Conservation (phyloP, 1,140 invertebrate genomes). For the Macrostomum lignano region DNA sequence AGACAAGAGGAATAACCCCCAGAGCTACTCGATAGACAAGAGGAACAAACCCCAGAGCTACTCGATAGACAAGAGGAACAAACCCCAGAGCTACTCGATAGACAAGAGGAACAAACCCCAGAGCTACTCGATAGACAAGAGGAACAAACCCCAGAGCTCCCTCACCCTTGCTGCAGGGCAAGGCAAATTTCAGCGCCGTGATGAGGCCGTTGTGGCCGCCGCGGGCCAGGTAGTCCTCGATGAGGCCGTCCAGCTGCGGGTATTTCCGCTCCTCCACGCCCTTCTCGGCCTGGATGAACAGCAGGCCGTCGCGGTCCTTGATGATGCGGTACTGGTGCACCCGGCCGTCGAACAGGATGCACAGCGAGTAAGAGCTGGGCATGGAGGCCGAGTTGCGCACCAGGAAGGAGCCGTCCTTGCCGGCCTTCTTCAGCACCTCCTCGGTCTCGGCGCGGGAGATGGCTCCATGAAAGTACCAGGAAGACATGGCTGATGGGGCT, state of each 20-base stretch:
- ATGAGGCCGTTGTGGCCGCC: constrained; percentile 16
- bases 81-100: no score
- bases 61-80: no score
- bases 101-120: no score
- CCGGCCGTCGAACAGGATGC: constrained; percentile 36
- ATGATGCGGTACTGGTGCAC: constrained; percentile 23
- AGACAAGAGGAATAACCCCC: no score
- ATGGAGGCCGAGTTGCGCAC: constrained; percentile 69
- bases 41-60: no score
- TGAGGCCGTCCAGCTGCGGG: constrained; percentile 13
- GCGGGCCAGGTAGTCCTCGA: constrained; percentile 16
- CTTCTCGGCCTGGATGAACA: constrained; percentile 17
- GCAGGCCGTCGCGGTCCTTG: constrained; percentile 17
- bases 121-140: no score
- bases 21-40: no score
- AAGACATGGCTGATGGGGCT: no score
- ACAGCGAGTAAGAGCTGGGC: constrained; percentile 63
- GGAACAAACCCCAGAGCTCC: no score
- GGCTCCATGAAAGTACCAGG: constrained; percentile 67
- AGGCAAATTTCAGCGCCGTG: neutral
- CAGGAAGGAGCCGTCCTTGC: constrained; percentile 60
- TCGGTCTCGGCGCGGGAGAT: constrained; percentile 65
- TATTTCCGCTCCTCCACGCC: constrained; percentile 14
- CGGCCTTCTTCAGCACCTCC: constrained; percentile 40
- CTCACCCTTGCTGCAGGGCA: no score